Conservation (phyloP, 1,140 invertebrate species). For the Coelopa frigida region DNA sequence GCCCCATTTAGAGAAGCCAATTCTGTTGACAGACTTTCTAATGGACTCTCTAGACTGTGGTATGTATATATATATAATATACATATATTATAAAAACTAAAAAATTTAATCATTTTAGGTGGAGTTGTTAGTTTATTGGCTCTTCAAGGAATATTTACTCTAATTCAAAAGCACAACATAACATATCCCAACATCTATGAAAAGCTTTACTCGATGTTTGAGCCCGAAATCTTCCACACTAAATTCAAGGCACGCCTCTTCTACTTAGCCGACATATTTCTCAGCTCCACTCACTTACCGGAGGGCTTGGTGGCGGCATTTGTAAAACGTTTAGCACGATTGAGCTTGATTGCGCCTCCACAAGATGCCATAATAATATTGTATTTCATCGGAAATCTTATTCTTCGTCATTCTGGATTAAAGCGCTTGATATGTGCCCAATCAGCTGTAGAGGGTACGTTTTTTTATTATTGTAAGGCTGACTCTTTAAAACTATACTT, state of each 20-base stretch:
- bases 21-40: constrained; percentile 85
- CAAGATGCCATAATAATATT: constrained; percentile 73
- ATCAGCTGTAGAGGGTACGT: constrained; percentile 5
- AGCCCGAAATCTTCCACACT: constrained; percentile 81
- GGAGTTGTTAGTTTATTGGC: constrained; percentile 82
- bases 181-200: constrained; percentile 93
- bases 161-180: constrained; percentile 88
- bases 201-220: constrained; percentile 88
- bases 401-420: constrained; percentile 79
- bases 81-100: neutral
- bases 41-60: constrained; percentile 81
- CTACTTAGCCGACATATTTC: constrained; percentile 81
- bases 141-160: constrained; percentile 84
- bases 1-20: constrained; percentile 70
- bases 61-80: constrained; percentile 35
- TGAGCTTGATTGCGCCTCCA: constrained; percentile 73
- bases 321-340: constrained; percentile 76
- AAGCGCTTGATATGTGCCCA: constrained; percentile 63
- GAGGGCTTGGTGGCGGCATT: constrained; percentile 89
- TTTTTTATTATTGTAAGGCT: neutral
- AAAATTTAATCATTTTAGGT: constrained; percentile 48
- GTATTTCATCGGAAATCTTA: constrained; percentile 77
- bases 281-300: constrained; percentile 88
- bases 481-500: neutral
- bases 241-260: constrained; percentile 83